Evolutionary conservation across 1,140 invertebrate species (phyloP).

Genomic region (Saccostrea echinata): DNA sequence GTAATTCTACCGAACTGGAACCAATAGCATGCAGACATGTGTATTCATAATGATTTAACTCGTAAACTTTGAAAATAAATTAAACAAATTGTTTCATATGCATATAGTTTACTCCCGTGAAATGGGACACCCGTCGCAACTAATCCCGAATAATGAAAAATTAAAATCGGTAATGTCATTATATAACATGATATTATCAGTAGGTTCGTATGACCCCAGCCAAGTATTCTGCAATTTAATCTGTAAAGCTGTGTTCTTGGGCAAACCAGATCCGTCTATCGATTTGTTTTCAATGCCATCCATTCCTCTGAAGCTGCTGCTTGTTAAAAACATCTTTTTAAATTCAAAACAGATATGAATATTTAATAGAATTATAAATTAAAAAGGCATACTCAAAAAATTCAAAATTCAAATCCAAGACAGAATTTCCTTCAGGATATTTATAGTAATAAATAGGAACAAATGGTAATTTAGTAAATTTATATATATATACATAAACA

Average conservation of each 20-base stretch:
- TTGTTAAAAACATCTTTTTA: background rate
- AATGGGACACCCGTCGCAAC: background rate
- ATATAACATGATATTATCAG: constrained; percentile 17
- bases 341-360: constrained; percentile 12
- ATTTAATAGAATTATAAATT: background rate
- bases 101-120: constrained; percentile 6
- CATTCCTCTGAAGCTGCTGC: background rate
- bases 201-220: background rate
- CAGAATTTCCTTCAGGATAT: background rate
- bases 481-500: background rate
- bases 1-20: constrained; percentile 5
- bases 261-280: constrained; percentile 1
- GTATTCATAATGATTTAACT: constrained; percentile 20
- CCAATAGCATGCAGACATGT: constrained; percentile 31
- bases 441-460: background rate
- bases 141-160: constrained; percentile 36
- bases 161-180: constrained; percentile 34
- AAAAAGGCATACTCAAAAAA: background rate
- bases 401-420: no score
- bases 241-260: constrained; percentile 17
- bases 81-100: constrained; percentile 38
- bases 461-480: background rate
- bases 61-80: constrained; percentile 45
- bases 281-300: background rate
- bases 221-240: constrained; percentile 29